Percentiles rank a stretch among this genome's conserved stretches.
Evolutionary conservation across 2,113 vertebrate genomes (phyloP).

Genomic region (Ameiurus melas): DNA sequence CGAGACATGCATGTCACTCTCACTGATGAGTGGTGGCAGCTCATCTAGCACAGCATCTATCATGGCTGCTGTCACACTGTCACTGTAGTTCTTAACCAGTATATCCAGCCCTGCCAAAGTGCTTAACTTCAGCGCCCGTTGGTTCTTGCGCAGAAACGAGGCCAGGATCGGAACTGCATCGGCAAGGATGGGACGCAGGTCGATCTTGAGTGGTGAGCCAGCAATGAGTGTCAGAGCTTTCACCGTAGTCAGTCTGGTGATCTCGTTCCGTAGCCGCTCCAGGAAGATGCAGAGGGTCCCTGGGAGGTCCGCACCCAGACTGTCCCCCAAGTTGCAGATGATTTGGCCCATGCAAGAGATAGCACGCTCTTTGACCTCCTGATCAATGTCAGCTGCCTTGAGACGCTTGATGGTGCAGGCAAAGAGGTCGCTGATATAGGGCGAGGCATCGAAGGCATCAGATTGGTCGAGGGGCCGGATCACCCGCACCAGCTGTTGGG

Average conservation of each 20-base stretch:
- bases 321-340: slow-evolving; percentile 96
- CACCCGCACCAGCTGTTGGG: slow-evolving; percentile 96
- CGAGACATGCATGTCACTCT: slow-evolving; percentile 98
- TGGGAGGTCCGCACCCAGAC: slow-evolving; percentile 87
- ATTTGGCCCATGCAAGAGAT: slow-evolving; percentile 99
- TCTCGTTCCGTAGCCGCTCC: slow-evolving; percentile 96
- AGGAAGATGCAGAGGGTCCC: slow-evolving; percentile 95
- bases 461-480: slow-evolving; percentile 92
- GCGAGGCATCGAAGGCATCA: slow-evolving; percentile 89
- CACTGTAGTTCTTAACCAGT: slow-evolving; percentile 95
- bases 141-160: slow-evolving; percentile 97
- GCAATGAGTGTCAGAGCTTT: slow-evolving; percentile 95
- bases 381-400: slow-evolving; percentile 97
- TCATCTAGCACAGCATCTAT: slow-evolving; percentile 96
- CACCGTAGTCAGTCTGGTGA: slow-evolving; percentile 93
- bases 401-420: slow-evolving; percentile 93
- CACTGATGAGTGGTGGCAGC: slow-evolving; percentile 95
- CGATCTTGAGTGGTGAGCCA: slow-evolving; percentile 92
- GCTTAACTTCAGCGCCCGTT: slow-evolving; percentile 92
- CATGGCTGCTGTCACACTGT: slow-evolving; percentile 91
- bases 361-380: slow-evolving; percentile 97
- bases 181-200: slow-evolving; percentile 88
- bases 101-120: slow-evolving; percentile 94
- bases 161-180: slow-evolving; percentile 97
- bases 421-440: slow-evolving; percentile 95